phyloP scores from a whole-genome alignment of 2,797 vertebrate species.

The Gallirallus australis region DNA sequence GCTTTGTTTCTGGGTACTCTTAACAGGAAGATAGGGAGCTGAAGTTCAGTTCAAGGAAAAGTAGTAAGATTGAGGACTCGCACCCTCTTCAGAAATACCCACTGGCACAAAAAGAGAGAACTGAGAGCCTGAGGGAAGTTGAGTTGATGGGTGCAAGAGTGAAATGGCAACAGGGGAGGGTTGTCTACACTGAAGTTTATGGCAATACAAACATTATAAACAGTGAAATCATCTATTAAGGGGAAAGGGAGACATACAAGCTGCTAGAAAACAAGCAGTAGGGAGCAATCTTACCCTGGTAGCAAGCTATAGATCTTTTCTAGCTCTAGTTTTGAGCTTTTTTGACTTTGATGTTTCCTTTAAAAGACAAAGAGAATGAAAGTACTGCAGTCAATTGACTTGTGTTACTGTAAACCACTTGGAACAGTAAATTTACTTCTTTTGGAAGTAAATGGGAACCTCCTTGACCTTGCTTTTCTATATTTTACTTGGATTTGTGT shows the following conservation, averaged over 20 bases:
- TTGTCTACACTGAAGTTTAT: not conserved
- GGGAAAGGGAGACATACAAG: not conserved
- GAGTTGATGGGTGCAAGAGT: not conserved
- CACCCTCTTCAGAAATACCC: not conserved
- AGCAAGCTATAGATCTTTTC: not conserved
- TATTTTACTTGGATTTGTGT: not conserved
- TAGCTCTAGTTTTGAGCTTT: not conserved
- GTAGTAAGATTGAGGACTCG: not conserved
- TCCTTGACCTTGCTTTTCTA: constrained; percentile 19
- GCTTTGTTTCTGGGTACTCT: not conserved
- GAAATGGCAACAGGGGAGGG: not conserved
- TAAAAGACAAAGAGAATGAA: not conserved
- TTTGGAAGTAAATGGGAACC: not conserved
- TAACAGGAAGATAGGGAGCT: not conserved
- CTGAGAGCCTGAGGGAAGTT: not conserved
- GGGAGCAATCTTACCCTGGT: not conserved
- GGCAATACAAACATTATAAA: not conserved
- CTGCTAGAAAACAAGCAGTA: not conserved
- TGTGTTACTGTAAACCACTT: not conserved
- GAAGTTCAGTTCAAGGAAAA: not conserved
- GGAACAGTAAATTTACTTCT: not conserved
- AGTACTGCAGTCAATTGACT: not conserved
- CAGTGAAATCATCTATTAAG: not conserved
- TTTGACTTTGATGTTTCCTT: not conserved
- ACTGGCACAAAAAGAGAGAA: not conserved